A percentile compares a stretch with the other conserved stretches of the same genome.
These are phyloP conservation scores for Delichon dasypus DNA, from an alignment of 2,797 vertebrate genomes.

Conservation along the genomic window DNA sequence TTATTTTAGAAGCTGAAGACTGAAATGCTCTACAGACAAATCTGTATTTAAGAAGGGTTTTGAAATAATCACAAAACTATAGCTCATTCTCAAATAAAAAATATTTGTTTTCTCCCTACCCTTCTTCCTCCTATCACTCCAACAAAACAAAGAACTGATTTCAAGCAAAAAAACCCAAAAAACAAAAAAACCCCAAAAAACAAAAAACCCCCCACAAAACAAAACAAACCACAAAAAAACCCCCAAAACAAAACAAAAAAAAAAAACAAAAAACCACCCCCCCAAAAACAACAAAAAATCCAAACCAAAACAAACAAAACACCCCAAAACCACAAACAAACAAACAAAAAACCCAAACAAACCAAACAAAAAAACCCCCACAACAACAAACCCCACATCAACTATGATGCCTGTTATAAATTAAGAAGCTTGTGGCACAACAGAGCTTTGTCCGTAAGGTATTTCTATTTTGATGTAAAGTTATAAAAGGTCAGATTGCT, in stretches of 20 bases:
- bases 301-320: fast-evolving
- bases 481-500: background rate
- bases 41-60: background rate
- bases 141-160: background rate
- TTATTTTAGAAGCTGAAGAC: background rate
- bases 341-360: too few relatives aligned
- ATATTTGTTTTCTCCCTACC: background rate
- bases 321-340: background rate
- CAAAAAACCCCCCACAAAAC: background rate
- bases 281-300: too few relatives aligned
- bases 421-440: background rate
- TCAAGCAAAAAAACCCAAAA: background rate
- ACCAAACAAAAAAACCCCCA: fast-evolving
- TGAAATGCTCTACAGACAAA: background rate
- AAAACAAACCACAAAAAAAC: background rate
- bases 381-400: background rate
- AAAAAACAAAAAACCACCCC: background rate
- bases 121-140: background rate
- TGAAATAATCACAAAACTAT: background rate
- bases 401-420: background rate
- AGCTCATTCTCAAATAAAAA: background rate
- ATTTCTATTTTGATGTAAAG: background rate
- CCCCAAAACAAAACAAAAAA: background rate
- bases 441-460: background rate
- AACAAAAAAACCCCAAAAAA: background rate